These are phyloP conservation scores for Callipepla squamata DNA, from an alignment of 2,113 vertebrate species.

Conservation along the genomic window DNA sequence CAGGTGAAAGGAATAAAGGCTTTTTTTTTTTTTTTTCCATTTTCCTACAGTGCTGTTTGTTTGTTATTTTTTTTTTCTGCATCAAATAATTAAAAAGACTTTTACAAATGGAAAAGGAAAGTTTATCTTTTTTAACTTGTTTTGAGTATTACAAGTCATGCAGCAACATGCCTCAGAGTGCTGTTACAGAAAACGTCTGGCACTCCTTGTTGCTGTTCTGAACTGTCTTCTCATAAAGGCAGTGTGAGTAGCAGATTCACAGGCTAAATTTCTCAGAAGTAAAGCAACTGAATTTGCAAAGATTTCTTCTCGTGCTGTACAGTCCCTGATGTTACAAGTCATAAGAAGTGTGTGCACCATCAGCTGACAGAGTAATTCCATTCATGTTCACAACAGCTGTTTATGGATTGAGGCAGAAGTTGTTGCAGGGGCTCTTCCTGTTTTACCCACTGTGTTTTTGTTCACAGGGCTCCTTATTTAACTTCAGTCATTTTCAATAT, in stretches of 20 bases:
- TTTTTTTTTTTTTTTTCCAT: not conserved
- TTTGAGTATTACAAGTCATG: not conserved
- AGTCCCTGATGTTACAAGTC: not conserved
- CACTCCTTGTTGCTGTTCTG: not conserved
- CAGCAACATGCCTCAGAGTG: not conserved
- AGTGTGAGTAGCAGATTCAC: not conserved
- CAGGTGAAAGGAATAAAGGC: not conserved
- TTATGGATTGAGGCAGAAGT: not conserved
- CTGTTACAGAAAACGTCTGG: not conserved
- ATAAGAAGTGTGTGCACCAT: not conserved
- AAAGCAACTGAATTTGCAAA: not conserved
- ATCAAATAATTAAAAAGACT: not conserved
- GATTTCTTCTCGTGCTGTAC: accelerated
- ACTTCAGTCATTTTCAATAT: not conserved
- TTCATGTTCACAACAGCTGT: not conserved
- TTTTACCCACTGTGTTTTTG: conserved; percentile 21
- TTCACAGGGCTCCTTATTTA: not conserved
- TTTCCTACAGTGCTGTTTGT: not conserved
- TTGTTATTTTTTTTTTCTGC: not conserved
- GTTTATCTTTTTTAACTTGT: not conserved
- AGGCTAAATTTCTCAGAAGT: not conserved
- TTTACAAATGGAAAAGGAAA: not conserved
- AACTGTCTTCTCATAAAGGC: not conserved
- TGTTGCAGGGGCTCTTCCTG: not conserved
- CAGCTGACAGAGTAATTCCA: not conserved